Evolutionary conservation across 2,797 vertebrate species (phyloP).

Genomic region (Microhierax caerulescens): DNA sequence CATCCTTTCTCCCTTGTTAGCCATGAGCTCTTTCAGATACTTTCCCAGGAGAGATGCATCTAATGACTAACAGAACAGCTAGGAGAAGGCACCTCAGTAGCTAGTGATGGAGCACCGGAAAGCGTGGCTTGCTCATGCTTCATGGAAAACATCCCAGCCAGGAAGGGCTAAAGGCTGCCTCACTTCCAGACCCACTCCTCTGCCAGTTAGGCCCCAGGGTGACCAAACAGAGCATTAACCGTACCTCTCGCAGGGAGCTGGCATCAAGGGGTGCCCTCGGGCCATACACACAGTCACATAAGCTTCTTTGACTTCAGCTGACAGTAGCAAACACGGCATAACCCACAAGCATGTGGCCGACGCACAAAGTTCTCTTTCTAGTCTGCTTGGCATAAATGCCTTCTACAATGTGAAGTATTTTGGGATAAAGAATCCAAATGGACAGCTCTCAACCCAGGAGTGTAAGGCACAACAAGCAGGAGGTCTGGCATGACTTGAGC

Average conservation of each 20-base stretch:
- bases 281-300: neutral
- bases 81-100: neutral
- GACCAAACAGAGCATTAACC: fast-evolving
- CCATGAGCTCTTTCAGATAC: neutral
- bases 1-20: neutral
- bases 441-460: neutral
- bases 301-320: neutral
- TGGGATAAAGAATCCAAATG: neutral
- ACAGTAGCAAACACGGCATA: neutral
- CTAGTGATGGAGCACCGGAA: fast-evolving
- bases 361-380: neutral
- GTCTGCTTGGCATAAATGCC: neutral
- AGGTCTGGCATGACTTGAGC: neutral
- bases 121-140: fast-evolving
- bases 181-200: neutral
- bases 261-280: neutral
- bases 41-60: neutral
- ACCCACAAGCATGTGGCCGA: neutral
- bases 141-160: neutral
- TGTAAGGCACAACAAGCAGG: neutral
- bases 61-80: neutral
- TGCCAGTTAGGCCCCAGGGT: neutral
- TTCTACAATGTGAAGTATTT: fast-evolving
- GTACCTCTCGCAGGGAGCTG: neutral
- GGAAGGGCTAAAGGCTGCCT: neutral